phyloP scores from a whole-genome alignment of 2,797 vertebrate species.

The Otolemur crassicaudatus region DNA sequence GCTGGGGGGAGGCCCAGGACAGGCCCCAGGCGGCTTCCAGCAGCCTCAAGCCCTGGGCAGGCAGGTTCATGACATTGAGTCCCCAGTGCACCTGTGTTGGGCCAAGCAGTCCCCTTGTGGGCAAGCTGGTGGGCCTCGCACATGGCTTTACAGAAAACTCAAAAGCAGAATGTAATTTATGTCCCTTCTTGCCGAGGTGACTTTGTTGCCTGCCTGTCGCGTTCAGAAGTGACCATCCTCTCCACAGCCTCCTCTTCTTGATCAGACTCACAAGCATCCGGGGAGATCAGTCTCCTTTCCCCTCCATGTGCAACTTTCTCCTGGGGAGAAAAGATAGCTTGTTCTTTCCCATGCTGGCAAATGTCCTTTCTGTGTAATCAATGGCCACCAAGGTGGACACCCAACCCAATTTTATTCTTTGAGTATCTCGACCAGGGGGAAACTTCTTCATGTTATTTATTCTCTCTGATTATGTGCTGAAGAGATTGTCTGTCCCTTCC shows the following conservation, averaged over 20 bases:
- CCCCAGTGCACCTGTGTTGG: background rate
- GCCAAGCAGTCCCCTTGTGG: background rate
- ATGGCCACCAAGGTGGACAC: background rate
- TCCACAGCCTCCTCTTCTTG: rapidly evolving
- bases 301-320: rapidly evolving
- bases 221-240: background rate
- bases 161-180: background rate
- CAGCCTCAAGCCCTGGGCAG: rapidly evolving
- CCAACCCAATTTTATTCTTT: background rate
- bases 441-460: background rate
- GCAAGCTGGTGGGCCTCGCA: background rate
- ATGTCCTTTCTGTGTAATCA: background rate
- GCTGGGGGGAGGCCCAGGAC: background rate
- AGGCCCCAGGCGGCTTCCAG: background rate
- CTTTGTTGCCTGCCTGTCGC: background rate
- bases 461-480: background rate
- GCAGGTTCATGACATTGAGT: background rate
- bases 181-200: background rate
- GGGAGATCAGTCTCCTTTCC: rapidly evolving
- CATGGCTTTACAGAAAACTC: background rate
- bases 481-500: too few species aligned
- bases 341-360: rapidly evolving
- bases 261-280: background rate
- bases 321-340: background rate
- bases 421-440: background rate